Base-by-base conservation (phyloP, 2,888 invertebrate genomes). In the Drosophila basisetae region DNA sequence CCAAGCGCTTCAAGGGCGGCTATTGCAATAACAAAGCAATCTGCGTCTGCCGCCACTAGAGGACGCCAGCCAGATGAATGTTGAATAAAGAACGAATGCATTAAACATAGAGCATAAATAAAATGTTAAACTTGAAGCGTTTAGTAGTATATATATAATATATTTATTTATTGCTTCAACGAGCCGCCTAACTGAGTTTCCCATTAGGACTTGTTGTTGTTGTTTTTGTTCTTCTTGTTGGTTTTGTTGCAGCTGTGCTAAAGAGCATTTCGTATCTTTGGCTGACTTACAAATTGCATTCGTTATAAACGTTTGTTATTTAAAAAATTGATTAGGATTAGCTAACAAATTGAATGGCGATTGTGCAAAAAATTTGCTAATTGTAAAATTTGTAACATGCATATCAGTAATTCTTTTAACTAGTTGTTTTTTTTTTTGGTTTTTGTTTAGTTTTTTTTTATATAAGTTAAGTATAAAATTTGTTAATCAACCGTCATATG, bases 21-120 rank as follows among this genome's bases (percentile, higher is more conserved):
- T 92, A 92, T 59, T 94, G 94, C 67, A 92, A 92, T 73, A 50
- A 63, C 2, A 83, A 89, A 55, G 88, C 89, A 25, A 92, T 94
- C 37, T 94, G 94, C 63, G 84, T 92, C 41, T 94, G 94, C 68
- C 91, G 92, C n/a, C 73, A 59, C 53, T 90, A 69, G 77, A 59
- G 11, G 37, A 4, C 63, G 47, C 30, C 47, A 47, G 13, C 2
- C 50, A 28, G 5, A 1, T 25, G 9, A 30, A 18, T 11, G 0
- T 7, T 54, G 25, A 25, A 6, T n/a, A 31, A 18, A 4, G 1
- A 13, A 50, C 4, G 39, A 11, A 22, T 61, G 3, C 0, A 52
- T 18, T 22, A 41, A 50, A 18, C 4, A 18, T 33, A 13, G 6
- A 0, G 5, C 30, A 22, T 33, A 13, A n/a, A 31, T 33, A 11